Base-by-base conservation (phyloP, 2,797 vertebrate species). In the Diglossa cyanea region DNA sequence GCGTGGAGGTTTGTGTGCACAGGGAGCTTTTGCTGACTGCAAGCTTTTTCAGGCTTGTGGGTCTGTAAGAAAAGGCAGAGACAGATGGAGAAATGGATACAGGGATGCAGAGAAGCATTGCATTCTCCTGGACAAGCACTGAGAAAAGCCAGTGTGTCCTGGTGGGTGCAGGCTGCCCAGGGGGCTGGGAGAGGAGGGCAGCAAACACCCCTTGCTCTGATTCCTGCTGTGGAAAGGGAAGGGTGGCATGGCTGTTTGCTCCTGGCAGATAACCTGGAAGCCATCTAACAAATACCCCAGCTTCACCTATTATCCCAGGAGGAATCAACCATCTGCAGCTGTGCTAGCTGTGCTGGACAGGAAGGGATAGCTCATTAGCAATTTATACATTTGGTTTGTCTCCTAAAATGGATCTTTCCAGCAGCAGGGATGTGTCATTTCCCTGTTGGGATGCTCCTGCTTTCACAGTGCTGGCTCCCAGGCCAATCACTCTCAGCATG, bases 331-430 rank as follows among this genome's bases (percentile, higher is more conserved):
- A 55, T 94, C 95, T 95, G 88, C 65, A 84, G 88, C 48, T 92
- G 51, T 53, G 73, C 90, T 78, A 37, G 86, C 92, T 93, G 63
- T 20, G 86, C 84, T 48, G 80, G 66, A 58, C 67, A 68, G 90
- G 86, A 93, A 95, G 63, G 55, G 63, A 42, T 53, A 90, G 90
- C 48, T 93, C 89, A 94, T 91, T 96, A 93, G 94, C 87, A 86
- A 94, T 96, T 88, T 91, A 86, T 91, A 39, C 1, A 0, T 95
- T 94, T 31, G 28, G 76, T 96, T 93, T 94, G 76, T 55, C 81
- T 93, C 57, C 76, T 90, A 83, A 88, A 88, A 88, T 73, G 95
- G 89, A 81, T 94, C 60, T 89, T 80, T 74, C 61, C 61, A 91
- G 79, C 88, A 83, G 79, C 60, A 78, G 79, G 55, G 85, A 94